Percentiles rank a stretch among this genome's conserved stretches.
Evolutionary conservation across 2,113 vertebrate genomes (phyloP).

Genomic region (Entosphenus tridentatus): DNA sequence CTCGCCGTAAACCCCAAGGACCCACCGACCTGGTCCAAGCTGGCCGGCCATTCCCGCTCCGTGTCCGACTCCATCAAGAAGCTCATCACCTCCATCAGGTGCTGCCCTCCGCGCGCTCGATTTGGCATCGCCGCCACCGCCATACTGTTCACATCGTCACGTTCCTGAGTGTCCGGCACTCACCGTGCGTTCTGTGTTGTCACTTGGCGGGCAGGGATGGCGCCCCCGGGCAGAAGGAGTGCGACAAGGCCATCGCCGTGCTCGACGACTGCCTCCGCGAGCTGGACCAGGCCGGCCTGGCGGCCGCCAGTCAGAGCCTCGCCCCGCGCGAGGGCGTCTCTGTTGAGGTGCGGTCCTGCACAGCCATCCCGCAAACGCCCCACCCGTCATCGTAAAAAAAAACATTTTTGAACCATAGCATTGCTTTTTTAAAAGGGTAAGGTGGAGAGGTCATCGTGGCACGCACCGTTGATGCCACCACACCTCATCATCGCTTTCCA

Average conservation of each 20-base stretch:
- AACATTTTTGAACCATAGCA: too few relatives aligned
- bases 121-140: too few relatives aligned
- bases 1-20: conserved; percentile 88
- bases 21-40: conserved; percentile 70
- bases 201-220: conserved; percentile 41
- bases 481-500: too few relatives aligned
- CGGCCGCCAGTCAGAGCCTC: conserved; percentile 83
- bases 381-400: too few relatives aligned
- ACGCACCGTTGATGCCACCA: too few relatives aligned
- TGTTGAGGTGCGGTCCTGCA: conserved; percentile 40
- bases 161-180: too few relatives aligned
- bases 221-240: conserved; percentile 79
- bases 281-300: conserved; percentile 76
- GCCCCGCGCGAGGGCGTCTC: conserved; percentile 70
- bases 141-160: too few relatives aligned
- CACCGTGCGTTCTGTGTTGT: background rate
- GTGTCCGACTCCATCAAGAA: conserved; percentile 97
- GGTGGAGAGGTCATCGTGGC: too few relatives aligned
- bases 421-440: too few relatives aligned
- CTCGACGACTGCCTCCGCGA: conserved; percentile 67
- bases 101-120: too few relatives aligned
- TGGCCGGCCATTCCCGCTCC: conserved; percentile 74
- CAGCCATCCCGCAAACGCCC: too few relatives aligned
- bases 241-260: conserved; percentile 70
- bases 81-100: conserved; percentile 95